A percentile compares a stretch with the other conserved stretches of the same genome.
Conservation (phyloP, 1,140 invertebrate species). For the Aphidius ervi region DNA sequence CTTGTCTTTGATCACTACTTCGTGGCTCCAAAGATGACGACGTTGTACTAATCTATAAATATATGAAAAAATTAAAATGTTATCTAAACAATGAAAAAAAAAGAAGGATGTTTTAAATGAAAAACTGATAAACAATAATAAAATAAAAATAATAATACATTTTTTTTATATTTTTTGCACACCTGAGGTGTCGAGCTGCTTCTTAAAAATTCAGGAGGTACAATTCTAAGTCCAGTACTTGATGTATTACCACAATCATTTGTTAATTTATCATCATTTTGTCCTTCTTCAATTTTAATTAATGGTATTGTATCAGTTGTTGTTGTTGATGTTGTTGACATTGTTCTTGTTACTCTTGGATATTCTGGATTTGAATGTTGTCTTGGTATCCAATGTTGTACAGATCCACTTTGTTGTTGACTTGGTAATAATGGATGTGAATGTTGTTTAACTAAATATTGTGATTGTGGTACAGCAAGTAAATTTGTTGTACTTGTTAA, state of each 20-base stretch:
- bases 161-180: conserved; percentile 1
- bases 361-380: conserved; percentile 54
- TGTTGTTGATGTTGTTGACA: conserved; percentile 40
- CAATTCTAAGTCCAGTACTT: conserved; percentile 29
- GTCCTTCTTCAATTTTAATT: conserved; percentile 36
- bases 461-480: conserved; percentile 56
- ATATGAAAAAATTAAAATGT: neutral
- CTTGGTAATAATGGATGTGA: conserved; percentile 62
- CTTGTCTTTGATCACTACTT: conserved; percentile 40
- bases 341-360: conserved; percentile 40
- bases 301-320: conserved; percentile 34
- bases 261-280: conserved; percentile 12
- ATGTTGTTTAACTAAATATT: conserved; percentile 62
- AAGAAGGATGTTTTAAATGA: neutral
- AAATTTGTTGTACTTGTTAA: conserved; percentile 52
- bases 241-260: conserved; percentile 19
- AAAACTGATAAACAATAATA: neutral
- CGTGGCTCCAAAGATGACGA: conserved; percentile 11
- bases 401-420: conserved; percentile 42
- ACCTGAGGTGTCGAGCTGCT: conserved; percentile 60
- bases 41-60: neutral
- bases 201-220: conserved; percentile 44
- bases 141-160: neutral
- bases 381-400: conserved; percentile 43
- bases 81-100: no score